Evolutionary conservation across 1,140 invertebrate species (phyloP).

Genomic region (Zaprionus ornatus): DNA sequence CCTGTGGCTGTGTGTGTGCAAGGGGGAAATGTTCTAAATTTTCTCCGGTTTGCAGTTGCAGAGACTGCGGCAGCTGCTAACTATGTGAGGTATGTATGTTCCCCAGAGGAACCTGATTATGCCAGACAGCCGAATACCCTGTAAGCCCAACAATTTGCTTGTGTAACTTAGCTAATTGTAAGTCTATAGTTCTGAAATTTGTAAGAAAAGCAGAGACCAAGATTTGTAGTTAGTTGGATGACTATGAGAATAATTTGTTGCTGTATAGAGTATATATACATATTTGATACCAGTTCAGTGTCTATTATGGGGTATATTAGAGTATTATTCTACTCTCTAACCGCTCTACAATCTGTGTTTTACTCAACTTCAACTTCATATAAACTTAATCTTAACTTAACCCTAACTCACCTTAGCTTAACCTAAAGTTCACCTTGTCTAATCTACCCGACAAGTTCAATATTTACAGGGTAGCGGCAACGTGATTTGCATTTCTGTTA

Average conservation of each 20-base stretch:
- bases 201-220: not conserved
- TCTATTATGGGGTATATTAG: too few species aligned
- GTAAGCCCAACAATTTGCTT: not conserved
- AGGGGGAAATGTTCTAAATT: constrained; percentile 25
- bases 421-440: too few species aligned
- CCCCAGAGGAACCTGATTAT: not conserved
- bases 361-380: too few species aligned
- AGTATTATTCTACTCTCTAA: too few species aligned
- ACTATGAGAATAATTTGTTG: not conserved
- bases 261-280: not conserved
- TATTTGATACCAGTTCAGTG: not conserved
- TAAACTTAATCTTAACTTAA: too few species aligned
- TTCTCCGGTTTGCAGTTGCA: constrained; percentile 9
- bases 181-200: not conserved
- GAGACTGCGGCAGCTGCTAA: constrained; percentile 5
- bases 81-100: constrained; percentile 6
- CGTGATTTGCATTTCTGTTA: constrained; percentile 15
- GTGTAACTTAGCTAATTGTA: not conserved
- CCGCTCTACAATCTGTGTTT: too few species aligned
- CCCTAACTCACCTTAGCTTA: too few species aligned
- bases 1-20: constrained; percentile 5
- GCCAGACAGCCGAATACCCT: not conserved
- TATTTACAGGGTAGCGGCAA: not conserved
- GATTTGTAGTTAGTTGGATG: not conserved
- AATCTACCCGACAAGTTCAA: not conserved